A percentile compares a stretch with the other conserved stretches of the same genome.
phyloP scores from a whole-genome alignment of 2,888 invertebrate species.

The Harpalus rufipes region DNA sequence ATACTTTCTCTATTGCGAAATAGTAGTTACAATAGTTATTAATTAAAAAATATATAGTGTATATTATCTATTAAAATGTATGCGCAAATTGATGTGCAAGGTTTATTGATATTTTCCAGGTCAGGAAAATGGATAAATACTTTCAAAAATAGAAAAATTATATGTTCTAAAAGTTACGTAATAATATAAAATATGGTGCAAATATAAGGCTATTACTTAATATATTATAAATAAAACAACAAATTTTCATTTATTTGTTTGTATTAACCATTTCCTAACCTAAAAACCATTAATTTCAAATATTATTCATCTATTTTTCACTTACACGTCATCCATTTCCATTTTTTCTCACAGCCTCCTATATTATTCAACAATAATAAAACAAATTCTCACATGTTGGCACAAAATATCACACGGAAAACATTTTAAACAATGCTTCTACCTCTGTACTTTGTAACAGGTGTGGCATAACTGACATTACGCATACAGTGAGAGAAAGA shows the following conservation, averaged over 20 bases:
- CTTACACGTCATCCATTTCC: conserved; percentile 32
- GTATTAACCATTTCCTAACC: neutral
- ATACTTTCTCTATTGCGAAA: too few species aligned
- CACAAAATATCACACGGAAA: neutral
- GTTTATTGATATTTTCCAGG: too few species aligned
- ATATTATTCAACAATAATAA: neutral
- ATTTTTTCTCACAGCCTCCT: neutral
- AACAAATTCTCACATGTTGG: neutral
- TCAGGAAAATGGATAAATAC: too few species aligned
- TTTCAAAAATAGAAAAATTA: too few species aligned
- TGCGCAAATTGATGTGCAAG: too few species aligned
- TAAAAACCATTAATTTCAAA: neutral
- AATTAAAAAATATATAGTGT: too few species aligned
- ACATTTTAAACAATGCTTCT: neutral
- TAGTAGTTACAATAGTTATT: too few species aligned
- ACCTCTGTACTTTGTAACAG: conserved; percentile 25
- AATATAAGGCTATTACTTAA: too few species aligned
- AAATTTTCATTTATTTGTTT: conserved; percentile 6
- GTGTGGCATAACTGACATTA: conserved; percentile 3
- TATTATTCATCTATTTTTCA: neutral
- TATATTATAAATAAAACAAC: too few species aligned
- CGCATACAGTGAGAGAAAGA: neutral
- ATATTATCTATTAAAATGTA: too few species aligned
- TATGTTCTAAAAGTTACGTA: too few species aligned
- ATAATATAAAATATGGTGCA: too few species aligned